Conservation (phyloP, 2,888 invertebrate genomes). For the Meganola albula region DNA sequence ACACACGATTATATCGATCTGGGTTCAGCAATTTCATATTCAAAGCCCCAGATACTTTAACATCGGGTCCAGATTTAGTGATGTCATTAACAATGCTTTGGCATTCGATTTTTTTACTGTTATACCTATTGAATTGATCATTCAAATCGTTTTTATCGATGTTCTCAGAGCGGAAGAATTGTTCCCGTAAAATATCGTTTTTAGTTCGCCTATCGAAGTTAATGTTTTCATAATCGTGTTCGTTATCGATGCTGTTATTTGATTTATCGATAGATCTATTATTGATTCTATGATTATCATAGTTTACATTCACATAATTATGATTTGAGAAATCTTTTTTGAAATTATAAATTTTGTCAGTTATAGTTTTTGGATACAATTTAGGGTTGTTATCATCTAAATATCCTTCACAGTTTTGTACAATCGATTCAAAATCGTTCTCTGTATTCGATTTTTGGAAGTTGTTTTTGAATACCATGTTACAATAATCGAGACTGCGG, state of each 20-base stretch:
- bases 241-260: constrained; percentile 12
- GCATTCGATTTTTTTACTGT: constrained; percentile 63
- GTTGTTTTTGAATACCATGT: constrained; percentile 36
- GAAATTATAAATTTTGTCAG: constrained; percentile 63
- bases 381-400: constrained; percentile 37
- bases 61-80: constrained; percentile 52
- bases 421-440: constrained; percentile 35
- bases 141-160: constrained; percentile 57
- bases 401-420: constrained; percentile 47
- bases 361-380: constrained; percentile 52
- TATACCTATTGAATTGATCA: constrained; percentile 50
- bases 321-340: constrained; percentile 66
- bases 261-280: constrained; percentile 19
- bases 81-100: constrained; percentile 65
- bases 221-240: constrained; percentile 28
- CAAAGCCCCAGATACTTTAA: constrained; percentile 58
- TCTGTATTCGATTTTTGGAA: constrained; percentile 20
- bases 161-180: constrained; percentile 49
- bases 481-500: constrained; percentile 63
- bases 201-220: constrained; percentile 43
- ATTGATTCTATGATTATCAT: constrained; percentile 23
- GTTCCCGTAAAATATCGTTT: constrained; percentile 58
- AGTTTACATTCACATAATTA: constrained; percentile 58
- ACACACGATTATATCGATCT: constrained; percentile 60
- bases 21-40: constrained; percentile 65